phyloP scores from a whole-genome alignment of 2,797 vertebrate species.

The Simalia tracyae region DNA sequence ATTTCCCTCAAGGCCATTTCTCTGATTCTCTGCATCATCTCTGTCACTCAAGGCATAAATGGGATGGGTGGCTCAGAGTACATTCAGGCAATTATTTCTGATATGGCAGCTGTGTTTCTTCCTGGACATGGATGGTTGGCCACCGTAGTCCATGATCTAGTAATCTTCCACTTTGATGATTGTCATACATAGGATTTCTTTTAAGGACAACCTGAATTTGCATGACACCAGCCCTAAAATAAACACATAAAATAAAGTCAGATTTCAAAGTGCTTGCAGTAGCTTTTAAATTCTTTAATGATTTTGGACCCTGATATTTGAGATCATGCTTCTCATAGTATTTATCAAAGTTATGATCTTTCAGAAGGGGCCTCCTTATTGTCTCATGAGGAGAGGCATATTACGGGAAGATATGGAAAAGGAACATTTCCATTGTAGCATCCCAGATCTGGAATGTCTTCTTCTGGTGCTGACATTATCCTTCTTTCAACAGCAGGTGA shows the following conservation, averaged over 20 bases:
- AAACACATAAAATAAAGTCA: not conserved
- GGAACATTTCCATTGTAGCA: not conserved
- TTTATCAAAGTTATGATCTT: not conserved
- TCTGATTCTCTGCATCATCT: not conserved
- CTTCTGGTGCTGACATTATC: no score
- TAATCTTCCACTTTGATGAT: not conserved
- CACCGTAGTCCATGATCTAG: not conserved
- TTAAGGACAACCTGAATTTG: not conserved
- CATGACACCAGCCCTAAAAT: not conserved
- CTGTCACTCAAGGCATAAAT: not conserved
- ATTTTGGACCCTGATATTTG: not conserved
- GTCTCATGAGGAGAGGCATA: not conserved
- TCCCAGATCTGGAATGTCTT: no score
- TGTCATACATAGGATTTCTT: not conserved
- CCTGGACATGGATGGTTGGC: not conserved
- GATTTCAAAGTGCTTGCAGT: not conserved
- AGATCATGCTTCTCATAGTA: not conserved
- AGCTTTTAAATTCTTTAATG: not conserved
- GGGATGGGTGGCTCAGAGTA: not conserved
- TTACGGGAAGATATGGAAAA: not conserved
- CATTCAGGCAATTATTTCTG: not conserved
- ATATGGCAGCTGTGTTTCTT: not conserved
- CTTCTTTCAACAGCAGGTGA: no score
- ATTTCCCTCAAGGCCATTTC: not conserved
- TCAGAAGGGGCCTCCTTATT: not conserved